Base-by-base conservation (phyloP, 1,140 invertebrate genomes). In the Brachionus paranguensis region DNA sequence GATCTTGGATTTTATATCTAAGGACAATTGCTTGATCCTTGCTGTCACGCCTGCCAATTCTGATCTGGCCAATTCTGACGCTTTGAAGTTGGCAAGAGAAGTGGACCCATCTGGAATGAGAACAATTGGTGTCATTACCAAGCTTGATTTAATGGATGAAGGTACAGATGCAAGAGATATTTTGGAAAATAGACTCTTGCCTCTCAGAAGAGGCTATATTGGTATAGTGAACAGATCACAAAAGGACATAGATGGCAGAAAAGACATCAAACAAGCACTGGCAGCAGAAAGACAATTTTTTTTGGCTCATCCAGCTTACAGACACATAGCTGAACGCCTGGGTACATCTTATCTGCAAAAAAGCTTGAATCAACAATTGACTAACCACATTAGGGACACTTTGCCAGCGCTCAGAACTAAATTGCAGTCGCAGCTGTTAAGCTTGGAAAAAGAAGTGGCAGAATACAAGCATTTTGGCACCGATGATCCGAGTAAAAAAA, bases 141-240 rank as follows among this genome's bases (percentile, higher is more conserved):
- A 99, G 90, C 90, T 99, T 78, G 98, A 99, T 92, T 92, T 99
- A 88, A 99, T 99, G 97, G 98, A 99, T 88, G 96, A 99, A 88
- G 98, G 98, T 41, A 99, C 97, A 37, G 97, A 99, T 92, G 97
- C 97, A 11, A 92, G 95, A 78, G 97, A 99, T 86, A 95, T 99
- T 85, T 91, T 99, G 83, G 97, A 99, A 90, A 99, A 99, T 90
- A 96, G 96, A 90, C 90, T 99, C 76, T 91, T 99, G 84, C 96
- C 97, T 4, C 91, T 99, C 72, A 92, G 97, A 84, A 92, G 98
- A 88, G 91, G 91, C 10, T 98, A 98, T 88, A 96, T 99, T 87
- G 97, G 97, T 86, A 97, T 99, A 8, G 96, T 99, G 4, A 99
- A 99, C 90, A 93, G 98, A 86, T 97, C 96, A 87, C 98, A 99